Evolutionary conservation across 2,113 vertebrate genomes (phyloP).

Genomic region (Oryctolagus cuniculus): mOryCun1.1 NC_091436.1:52794001-52794500

Average conservation of each 20-base stretch:
- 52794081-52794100: slow-evolving; percentile 74
- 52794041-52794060: slow-evolving; percentile 79
- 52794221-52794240: neutral
- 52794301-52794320: slow-evolving; percentile 52
- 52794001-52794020: slow-evolving; percentile 64
- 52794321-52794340: slow-evolving; percentile 56
- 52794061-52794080: slow-evolving; percentile 72
- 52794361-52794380: slow-evolving; percentile 69
- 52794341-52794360: slow-evolving; percentile 60
- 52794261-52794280: slow-evolving; percentile 65
- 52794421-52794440: slow-evolving; percentile 77
- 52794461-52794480: slow-evolving; percentile 69
- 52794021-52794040: slow-evolving; percentile 50
- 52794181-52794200: slow-evolving; percentile 78
- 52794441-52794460: slow-evolving; percentile 64
- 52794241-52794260: slow-evolving; percentile 60
- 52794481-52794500: slow-evolving; percentile 85
- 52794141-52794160: slow-evolving; percentile 75
- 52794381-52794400: slow-evolving; percentile 73
- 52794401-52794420: slow-evolving; percentile 77
- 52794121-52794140: slow-evolving; percentile 67
- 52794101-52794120: slow-evolving; percentile 41
- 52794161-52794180: slow-evolving; percentile 73
- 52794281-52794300: slow-evolving; percentile 45
- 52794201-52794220: neutral